Evolutionary conservation across 2,888 invertebrate species (phyloP).

Genomic region (Stegana nigrithorax): DNA sequence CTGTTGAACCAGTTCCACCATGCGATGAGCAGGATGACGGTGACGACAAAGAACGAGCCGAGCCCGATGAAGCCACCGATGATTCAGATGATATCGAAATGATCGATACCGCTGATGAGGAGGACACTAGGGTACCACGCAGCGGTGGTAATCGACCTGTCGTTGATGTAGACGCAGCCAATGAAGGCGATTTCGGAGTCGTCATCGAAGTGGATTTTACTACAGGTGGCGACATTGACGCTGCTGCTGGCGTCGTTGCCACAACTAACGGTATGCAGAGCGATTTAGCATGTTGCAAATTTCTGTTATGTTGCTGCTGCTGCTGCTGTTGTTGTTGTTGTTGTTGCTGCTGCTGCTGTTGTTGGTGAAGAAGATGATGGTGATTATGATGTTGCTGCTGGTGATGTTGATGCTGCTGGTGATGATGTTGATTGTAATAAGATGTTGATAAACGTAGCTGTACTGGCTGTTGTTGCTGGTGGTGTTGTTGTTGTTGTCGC

Average conservation of each 20-base stretch:
- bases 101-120: slow-evolving; percentile 61
- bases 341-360: slow-evolving; percentile 43
- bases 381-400: slow-evolving; percentile 38
- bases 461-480: slow-evolving; percentile 27
- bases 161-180: slow-evolving; percentile 7
- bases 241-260: slow-evolving; percentile 2
- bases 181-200: background rate
- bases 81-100: slow-evolving; percentile 66
- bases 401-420: slow-evolving; percentile 36
- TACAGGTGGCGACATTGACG: slow-evolving; percentile 10
- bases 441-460: background rate
- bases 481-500: too few species aligned
- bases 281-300: too few species aligned
- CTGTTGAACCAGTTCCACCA: slow-evolving; percentile 28
- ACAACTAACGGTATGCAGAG: too few species aligned
- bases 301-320: slow-evolving; percentile 28
- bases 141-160: slow-evolving; percentile 27
- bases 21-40: slow-evolving; percentile 34
- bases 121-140: slow-evolving; percentile 49
- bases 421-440: slow-evolving; percentile 30
- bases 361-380: slow-evolving; percentile 28
- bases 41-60: slow-evolving; percentile 38
- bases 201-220: background rate
- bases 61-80: slow-evolving; percentile 49
- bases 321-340: slow-evolving; percentile 35